A percentile compares a stretch with the other conserved stretches of the same genome.
phyloP scores from a whole-genome alignment of 2,113 vertebrate genomes.

The Psilopsiagon aurifrons region DNA sequence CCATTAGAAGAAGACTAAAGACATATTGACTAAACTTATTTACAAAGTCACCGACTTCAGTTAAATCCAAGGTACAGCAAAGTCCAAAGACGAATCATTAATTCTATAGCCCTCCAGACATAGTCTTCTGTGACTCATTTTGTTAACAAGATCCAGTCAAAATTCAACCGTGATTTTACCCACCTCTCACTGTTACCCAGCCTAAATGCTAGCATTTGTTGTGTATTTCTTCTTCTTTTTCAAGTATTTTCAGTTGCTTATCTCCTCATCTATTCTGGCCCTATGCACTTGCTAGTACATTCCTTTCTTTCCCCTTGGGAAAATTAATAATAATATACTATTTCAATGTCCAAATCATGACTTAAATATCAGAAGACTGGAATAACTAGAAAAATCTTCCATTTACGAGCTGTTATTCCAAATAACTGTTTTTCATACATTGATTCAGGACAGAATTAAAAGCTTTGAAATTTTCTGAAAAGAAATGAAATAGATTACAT shows the following conservation, averaged over 20 bases:
- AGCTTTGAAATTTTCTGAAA: background rate
- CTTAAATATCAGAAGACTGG: background rate
- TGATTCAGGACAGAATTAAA: background rate
- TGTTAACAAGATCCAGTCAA: background rate
- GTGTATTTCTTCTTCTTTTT: background rate
- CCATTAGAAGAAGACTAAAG: background rate
- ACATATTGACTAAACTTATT: background rate
- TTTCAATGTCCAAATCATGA: background rate
- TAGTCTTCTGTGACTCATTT: background rate
- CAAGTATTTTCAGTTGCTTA: background rate
- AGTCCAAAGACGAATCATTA: background rate
- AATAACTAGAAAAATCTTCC: background rate
- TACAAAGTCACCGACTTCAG: background rate
- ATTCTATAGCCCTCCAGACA: background rate
- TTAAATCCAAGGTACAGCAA: slow-evolving; percentile 4
- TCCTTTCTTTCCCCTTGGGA: background rate
- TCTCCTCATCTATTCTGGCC: background rate
- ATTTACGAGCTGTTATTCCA: background rate
- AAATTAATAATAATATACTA: background rate
- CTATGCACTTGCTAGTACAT: background rate
- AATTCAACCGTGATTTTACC: background rate
- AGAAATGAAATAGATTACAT: background rate
- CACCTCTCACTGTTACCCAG: background rate
- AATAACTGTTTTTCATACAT: background rate
- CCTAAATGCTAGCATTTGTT: background rate